Evolutionary conservation across 2,888 invertebrate genomes (phyloP), one percentile per base, ranked within the genome.

Genomic region (Trachelus stipa): DNA sequence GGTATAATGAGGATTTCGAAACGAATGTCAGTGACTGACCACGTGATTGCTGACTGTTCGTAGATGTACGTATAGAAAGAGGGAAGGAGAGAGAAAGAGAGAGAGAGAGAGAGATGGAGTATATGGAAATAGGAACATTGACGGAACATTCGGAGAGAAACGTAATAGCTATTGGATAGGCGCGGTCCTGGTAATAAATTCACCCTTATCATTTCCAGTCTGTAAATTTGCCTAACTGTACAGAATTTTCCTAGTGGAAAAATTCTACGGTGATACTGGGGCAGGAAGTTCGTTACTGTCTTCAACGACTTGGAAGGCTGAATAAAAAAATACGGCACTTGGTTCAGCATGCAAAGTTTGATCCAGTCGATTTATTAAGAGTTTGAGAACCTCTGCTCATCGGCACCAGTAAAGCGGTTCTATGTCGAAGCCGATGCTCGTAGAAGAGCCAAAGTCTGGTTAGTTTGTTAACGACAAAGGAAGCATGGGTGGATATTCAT

Each of bases 1-100:
- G 71, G 73, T 56, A 77, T 73, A 74, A 74, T 37, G 74, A 71
- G 69, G 35, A 69, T 77, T 77, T 77, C 77, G 75, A 75, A 75
- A 77, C 40, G 69, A 71, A 15, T 56, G 77, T 74, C 77, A 71
- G 69, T 77, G 34, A 74, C n/a, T 75, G 75, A 35, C 34, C 77
- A 77, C 77, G 77, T 77, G 77, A 77, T 75, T 69, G 31, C 75
- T 40, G 69, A 30, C 40, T 77, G 69, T 23, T 34, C 71, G 9
- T 37, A 34, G 68, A 69, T 77, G 31, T 73, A 34, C 77, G 0
- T 71, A 9, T 69, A 75, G 31, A 30, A 31, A 35, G 34, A 34
- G 75, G 71, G 31, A 69, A 31, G 37, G 34, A 35, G 74, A 71
- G 75, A 33, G 33, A 15, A 4, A 4, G 69, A 33, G 4, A 3